Conservation (phyloP, 2,888 invertebrate species). For the Meandrusa payeni region DNA sequence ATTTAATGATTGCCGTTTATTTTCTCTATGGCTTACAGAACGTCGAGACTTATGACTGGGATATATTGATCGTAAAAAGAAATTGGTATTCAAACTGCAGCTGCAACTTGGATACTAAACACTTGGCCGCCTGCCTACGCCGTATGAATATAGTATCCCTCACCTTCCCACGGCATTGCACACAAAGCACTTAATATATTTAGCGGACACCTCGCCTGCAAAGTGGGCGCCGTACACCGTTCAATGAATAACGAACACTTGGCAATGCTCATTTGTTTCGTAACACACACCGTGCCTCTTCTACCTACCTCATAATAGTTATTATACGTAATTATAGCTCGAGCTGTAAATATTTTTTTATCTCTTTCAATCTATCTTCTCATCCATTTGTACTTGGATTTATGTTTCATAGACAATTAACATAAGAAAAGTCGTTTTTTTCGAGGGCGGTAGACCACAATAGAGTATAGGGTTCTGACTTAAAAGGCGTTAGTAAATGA, state of each 20-base stretch:
- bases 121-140: slow-evolving; percentile 8
- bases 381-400: slow-evolving; percentile 1
- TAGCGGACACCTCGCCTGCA: slow-evolving; percentile 17
- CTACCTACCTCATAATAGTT: slow-evolving; percentile 12
- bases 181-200: slow-evolving; percentile 17
- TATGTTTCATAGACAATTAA: too few species aligned
- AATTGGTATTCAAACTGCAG: too few species aligned
- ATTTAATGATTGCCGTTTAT: too few species aligned
- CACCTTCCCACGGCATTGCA: slow-evolving; percentile 13
- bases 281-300: slow-evolving; percentile 4
- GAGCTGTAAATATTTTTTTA: slow-evolving; percentile 16
- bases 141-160: slow-evolving; percentile 4
- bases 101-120: too few species aligned
- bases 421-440: too few species aligned
- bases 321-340: slow-evolving; percentile 20
- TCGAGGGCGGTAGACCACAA: too few species aligned
- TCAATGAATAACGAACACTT: slow-evolving; percentile 22
- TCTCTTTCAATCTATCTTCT: slow-evolving; percentile 13
- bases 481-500: too few species aligned
- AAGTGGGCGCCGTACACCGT: slow-evolving; percentile 16
- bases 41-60: too few species aligned
- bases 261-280: slow-evolving; percentile 15
- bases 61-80: too few species aligned
- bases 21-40: too few species aligned
- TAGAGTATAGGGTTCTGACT: too few species aligned